Conservation (phyloP, 2,113 vertebrate species). For the Scalopus aquaticus region DNA sequence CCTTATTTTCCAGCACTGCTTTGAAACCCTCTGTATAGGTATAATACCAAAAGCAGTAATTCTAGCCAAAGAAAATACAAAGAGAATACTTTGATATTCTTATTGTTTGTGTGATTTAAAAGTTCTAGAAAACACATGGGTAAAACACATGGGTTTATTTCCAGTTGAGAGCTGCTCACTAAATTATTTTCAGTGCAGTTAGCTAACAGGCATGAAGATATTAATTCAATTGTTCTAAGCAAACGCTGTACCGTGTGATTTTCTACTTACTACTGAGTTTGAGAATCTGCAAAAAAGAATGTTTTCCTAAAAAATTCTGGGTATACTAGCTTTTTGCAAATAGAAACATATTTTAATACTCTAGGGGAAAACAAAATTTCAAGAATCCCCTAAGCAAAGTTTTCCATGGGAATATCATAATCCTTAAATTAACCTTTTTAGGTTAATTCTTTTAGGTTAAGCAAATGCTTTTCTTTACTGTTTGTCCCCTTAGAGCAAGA, state of each 20-base stretch:
- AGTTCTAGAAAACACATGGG: neutral
- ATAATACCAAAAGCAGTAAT: neutral
- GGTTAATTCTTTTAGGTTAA: conserved; percentile 17
- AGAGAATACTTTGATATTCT: conserved; percentile 16
- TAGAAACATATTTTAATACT: conserved; percentile 4
- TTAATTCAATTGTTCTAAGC: neutral
- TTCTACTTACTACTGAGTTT: neutral
- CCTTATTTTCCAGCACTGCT: conserved; percentile 9
- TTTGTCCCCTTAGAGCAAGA: conserved; percentile 21
- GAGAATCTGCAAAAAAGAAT: neutral
- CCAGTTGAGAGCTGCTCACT: conserved; percentile 13
- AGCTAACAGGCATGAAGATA: conserved; percentile 17
- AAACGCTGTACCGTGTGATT: neutral
- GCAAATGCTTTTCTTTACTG: conserved; percentile 43
- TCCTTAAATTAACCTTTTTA: conserved; percentile 53
- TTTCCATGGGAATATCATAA: conserved; percentile 30
- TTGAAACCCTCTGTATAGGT: conserved; percentile 46
- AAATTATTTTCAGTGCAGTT: conserved; percentile 49
- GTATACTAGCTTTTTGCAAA: neutral
- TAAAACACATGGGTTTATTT: conserved; percentile 20
- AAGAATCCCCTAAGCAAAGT: conserved; percentile 43
- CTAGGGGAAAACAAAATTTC: neutral
- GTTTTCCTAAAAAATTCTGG: conserved; percentile 16
- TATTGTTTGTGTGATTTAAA: conserved; percentile 29
- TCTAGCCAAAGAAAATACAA: conserved; percentile 17